These are phyloP conservation scores for Cecropterus lyciades DNA, from an alignment of 1,140 invertebrate species.

Conservation along the genomic window DNA sequence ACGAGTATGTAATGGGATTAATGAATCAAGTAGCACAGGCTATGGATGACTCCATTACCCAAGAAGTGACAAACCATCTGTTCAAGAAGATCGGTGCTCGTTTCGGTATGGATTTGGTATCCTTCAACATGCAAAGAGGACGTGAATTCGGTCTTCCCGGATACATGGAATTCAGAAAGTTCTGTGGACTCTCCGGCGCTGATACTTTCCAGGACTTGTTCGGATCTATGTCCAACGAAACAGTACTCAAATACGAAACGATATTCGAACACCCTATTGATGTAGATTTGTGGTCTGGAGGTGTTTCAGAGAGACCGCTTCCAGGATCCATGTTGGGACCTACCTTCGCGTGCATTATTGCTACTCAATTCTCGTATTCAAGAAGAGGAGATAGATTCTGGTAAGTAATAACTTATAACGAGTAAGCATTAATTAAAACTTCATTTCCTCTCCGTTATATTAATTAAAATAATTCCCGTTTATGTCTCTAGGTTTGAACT, in stretches of 20 bases:
- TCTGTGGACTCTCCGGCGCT: constrained; percentile 93
- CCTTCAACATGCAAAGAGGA: constrained; percentile 97
- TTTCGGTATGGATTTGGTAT: constrained; percentile 96
- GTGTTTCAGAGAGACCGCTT: constrained; percentile 94
- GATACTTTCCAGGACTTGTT: constrained; percentile 94
- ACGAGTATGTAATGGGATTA: constrained; percentile 96
- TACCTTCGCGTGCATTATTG: constrained; percentile 98
- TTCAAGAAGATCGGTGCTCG: constrained; percentile 94
- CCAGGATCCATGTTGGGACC: constrained; percentile 96
- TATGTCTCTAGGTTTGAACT: constrained; percentile 90
- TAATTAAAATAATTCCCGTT: neutral
- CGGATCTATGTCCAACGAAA: constrained; percentile 95
- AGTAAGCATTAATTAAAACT: too few species aligned
- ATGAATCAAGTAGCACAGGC: constrained; percentile 98
- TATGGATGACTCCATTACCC: constrained; percentile 97
- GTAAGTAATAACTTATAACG: constrained; percentile 74
- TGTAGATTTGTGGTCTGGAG: constrained; percentile 96
- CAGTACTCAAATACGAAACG: constrained; percentile 87
- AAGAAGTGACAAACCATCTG: constrained; percentile 96
- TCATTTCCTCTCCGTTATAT: too few species aligned
- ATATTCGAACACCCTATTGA: constrained; percentile 90
- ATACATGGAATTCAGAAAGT: constrained; percentile 96
- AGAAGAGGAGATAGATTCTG: constrained; percentile 97
- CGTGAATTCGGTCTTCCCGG: constrained; percentile 96
- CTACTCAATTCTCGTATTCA: constrained; percentile 97